Percentiles rank a stretch among this genome's conserved stretches.
Conservation (phyloP, 2,888 invertebrate genomes). For the Harpalus rufipes region DNA sequence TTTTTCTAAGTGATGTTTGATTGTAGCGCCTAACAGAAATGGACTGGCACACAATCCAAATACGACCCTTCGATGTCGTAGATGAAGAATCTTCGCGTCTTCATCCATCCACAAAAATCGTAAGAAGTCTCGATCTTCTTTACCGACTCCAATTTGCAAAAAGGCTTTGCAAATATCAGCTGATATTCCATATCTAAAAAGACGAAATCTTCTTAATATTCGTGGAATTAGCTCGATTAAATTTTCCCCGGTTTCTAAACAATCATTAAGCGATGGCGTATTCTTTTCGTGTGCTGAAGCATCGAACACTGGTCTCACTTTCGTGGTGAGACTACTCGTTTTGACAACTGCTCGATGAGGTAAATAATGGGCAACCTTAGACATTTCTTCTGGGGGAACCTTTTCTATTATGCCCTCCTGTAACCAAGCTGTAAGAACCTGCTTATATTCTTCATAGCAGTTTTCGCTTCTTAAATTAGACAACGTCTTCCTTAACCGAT, state of each 20-base stretch:
- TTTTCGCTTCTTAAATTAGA: not conserved
- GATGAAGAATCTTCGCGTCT: conserved; percentile 58
- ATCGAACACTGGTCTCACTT: conserved; percentile 70
- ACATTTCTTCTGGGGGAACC: conserved; percentile 40
- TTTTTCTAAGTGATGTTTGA: conserved; percentile 69
- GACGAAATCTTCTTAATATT: conserved; percentile 65
- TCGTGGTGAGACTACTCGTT: conserved; percentile 68
- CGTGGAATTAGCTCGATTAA: conserved; percentile 70
- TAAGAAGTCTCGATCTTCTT: conserved; percentile 56
- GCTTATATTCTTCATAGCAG: not conserved
- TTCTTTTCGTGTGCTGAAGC: conserved; percentile 69
- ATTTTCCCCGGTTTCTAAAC: conserved; percentile 71
- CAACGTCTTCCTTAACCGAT: conserved; percentile 57
- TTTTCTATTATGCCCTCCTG: conserved; percentile 69
- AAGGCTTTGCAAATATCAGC: conserved; percentile 72
- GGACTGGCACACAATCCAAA: conserved; percentile 70
- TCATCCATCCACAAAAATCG: conserved; percentile 70
- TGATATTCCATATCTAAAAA: conserved; percentile 67
- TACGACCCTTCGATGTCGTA: conserved; percentile 69
- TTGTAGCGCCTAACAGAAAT: conserved; percentile 70
- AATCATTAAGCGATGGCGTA: conserved; percentile 71
- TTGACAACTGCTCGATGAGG: conserved; percentile 67
- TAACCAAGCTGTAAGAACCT: not conserved
- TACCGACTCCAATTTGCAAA: conserved; percentile 69
- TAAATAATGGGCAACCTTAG: conserved; percentile 64